These are phyloP conservation scores for Limonius californicus DNA, from an alignment of 1,140 invertebrate genomes.

Conservation along the genomic window DNA sequence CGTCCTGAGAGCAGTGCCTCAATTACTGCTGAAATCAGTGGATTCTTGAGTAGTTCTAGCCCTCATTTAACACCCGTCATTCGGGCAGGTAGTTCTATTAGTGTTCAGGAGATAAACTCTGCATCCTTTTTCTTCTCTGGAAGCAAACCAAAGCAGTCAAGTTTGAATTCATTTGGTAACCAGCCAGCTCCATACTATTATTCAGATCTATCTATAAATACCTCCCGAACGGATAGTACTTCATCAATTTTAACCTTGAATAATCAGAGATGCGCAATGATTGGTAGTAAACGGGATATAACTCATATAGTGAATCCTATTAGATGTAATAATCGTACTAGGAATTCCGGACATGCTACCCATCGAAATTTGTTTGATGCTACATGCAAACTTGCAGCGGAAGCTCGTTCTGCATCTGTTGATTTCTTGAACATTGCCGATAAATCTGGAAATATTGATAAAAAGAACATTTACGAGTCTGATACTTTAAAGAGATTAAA, in stretches of 20 bases:
- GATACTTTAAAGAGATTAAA: conserved; percentile 60
- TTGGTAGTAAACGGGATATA: conserved; percentile 67
- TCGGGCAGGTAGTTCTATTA: conserved; percentile 22
- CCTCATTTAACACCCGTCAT: conserved; percentile 29
- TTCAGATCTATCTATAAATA: conserved; percentile 64
- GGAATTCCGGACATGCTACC: conserved; percentile 5
- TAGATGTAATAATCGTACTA: conserved; percentile 42
- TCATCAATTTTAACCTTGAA: conserved; percentile 49
- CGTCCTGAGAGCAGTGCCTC: conserved; percentile 37
- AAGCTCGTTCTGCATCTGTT: conserved; percentile 61
- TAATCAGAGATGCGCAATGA: conserved; percentile 57
- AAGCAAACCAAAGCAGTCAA: not conserved
- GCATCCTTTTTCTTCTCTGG: conserved; percentile 25
- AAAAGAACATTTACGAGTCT: conserved; percentile 73
- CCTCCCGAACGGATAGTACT: conserved; percentile 30
- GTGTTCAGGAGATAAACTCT: conserved; percentile 22
- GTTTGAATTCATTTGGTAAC: conserved; percentile 23
- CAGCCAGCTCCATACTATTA: conserved; percentile 80
- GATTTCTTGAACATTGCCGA: conserved; percentile 64
- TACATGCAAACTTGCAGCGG: conserved; percentile 55
- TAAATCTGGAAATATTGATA: conserved; percentile 66
- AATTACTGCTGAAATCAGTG: conserved; percentile 35
- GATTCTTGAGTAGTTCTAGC: conserved; percentile 34
- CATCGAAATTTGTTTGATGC: conserved; percentile 26
- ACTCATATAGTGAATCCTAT: conserved; percentile 78